These are phyloP conservation scores for Troilus luridus DNA, from an alignment of 2,888 invertebrate genomes.

Conservation along the genomic window DNA sequence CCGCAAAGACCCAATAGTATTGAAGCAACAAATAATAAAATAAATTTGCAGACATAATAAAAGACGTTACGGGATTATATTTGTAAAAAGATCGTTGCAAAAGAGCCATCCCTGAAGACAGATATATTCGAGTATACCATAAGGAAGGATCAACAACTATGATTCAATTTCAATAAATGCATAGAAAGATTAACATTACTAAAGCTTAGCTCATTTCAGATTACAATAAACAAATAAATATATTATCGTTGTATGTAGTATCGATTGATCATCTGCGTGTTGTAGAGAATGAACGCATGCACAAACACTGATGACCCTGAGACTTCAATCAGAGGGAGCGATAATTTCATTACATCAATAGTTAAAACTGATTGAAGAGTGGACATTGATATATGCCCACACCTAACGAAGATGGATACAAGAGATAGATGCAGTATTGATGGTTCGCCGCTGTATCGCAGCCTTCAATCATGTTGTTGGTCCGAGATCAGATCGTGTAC, in stretches of 20 bases:
- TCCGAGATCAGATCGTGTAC: background rate
- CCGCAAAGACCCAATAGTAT: no score
- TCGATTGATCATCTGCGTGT: background rate
- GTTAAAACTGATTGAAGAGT: conserved; percentile 12
- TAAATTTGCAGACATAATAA: no score
- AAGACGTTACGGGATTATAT: no score
- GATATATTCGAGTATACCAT: no score
- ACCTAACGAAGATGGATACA: conserved; percentile 26
- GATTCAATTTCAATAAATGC: background rate
- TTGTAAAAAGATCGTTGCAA: no score
- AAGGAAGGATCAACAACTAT: no score
- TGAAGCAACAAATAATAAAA: no score
- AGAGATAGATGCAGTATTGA: background rate
- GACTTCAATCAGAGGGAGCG: background rate
- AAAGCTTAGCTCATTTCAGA: background rate
- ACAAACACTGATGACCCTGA: background rate
- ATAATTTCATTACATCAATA: conserved; percentile 28
- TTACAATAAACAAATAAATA: background rate
- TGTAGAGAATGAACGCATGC: background rate
- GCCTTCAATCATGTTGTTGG: background rate
- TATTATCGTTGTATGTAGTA: background rate
- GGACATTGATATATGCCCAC: conserved; percentile 35
- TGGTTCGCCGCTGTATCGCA: background rate
- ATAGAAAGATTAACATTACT: background rate
- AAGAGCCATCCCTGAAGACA: no score